These are phyloP conservation scores for Sphaerophoria taeniata DNA, from an alignment of 2,888 invertebrate species.

Conservation along the genomic window DNA sequence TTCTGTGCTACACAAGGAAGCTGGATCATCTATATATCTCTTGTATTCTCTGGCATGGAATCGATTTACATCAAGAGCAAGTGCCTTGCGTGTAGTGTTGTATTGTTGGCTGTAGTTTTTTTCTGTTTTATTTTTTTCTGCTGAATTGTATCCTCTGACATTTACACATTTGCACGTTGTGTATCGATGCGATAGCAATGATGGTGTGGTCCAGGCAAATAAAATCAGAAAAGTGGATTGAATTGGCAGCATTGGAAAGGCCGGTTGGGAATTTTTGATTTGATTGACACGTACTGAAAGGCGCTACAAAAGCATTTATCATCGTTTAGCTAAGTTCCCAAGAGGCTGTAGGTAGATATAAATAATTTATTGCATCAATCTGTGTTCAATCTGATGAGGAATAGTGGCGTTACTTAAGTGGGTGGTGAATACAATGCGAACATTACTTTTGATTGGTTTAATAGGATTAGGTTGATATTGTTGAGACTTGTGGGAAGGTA, in stretches of 20 bases:
- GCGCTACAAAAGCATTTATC: slow-evolving; percentile 28
- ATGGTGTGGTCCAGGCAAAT: background rate
- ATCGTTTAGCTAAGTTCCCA: slow-evolving; percentile 34
- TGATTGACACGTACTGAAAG: slow-evolving; percentile 55
- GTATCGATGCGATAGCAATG: background rate
- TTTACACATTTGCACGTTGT: slow-evolving; percentile 4
- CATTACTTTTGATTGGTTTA: background rate
- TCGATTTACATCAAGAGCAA: slow-evolving; percentile 59
- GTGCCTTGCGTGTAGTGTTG: background rate
- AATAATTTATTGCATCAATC: slow-evolving; percentile 33
- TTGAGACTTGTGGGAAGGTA: too few species aligned
- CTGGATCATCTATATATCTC: slow-evolving; percentile 20
- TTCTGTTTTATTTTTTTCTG: slow-evolving; percentile 1
- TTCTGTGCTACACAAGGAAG: slow-evolving; percentile 9
- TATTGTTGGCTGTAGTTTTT: slow-evolving; percentile 19
- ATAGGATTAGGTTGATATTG: too few species aligned
- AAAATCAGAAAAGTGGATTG: background rate
- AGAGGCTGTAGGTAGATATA: slow-evolving; percentile 18
- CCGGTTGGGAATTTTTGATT: slow-evolving; percentile 30
- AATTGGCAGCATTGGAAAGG: background rate
- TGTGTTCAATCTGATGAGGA: background rate
- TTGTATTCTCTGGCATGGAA: slow-evolving; percentile 9
- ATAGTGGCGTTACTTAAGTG: background rate
- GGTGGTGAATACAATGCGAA: background rate
- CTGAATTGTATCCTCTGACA: slow-evolving; percentile 18